phyloP scores from a whole-genome alignment of 2,113 vertebrate genomes.

The Sander lucioperca region DNA sequence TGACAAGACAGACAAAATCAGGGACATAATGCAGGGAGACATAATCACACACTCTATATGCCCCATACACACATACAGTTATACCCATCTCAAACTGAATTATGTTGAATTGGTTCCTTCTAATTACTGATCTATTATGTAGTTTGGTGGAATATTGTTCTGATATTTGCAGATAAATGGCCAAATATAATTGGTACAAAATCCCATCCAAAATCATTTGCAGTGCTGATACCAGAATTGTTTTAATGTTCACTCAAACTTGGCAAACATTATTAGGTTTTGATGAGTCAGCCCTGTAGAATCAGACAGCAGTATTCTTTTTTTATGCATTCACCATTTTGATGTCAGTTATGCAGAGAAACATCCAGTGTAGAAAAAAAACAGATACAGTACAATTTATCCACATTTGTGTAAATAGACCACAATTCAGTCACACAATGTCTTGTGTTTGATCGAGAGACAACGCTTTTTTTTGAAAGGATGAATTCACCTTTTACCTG shows the following conservation, averaged over 20 bases:
- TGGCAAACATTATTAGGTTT: constrained; percentile 11
- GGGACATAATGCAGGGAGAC: constrained; percentile 44
- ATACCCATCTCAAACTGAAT: constrained; percentile 21
- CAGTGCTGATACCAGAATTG: not conserved
- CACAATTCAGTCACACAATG: not conserved
- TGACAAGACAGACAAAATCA: constrained; percentile 48
- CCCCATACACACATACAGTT: constrained; percentile 29
- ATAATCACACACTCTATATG: constrained; percentile 31
- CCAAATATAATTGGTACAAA: constrained; percentile 31
- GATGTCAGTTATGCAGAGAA: not conserved
- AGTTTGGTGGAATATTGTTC: constrained; percentile 9
- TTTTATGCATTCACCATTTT: constrained; percentile 2
- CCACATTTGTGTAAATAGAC: not conserved
- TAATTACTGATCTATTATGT: constrained; percentile 24
- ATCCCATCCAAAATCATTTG: constrained; percentile 14
- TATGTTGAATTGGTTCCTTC: constrained; percentile 15
- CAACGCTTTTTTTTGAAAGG: not conserved
- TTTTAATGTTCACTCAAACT: constrained; percentile 15
- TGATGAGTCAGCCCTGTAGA: constrained; percentile 3
- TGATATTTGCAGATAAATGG: constrained; percentile 2
- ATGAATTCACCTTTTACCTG: not conserved
- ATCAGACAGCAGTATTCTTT: not conserved
- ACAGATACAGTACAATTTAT: not conserved
- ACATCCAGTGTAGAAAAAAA: not conserved
- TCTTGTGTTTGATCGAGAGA: not conserved